A percentile compares a stretch with the other conserved stretches of the same genome.
Conservation (phyloP, 1,140 invertebrate species). For the Heliconius congener region DNA sequence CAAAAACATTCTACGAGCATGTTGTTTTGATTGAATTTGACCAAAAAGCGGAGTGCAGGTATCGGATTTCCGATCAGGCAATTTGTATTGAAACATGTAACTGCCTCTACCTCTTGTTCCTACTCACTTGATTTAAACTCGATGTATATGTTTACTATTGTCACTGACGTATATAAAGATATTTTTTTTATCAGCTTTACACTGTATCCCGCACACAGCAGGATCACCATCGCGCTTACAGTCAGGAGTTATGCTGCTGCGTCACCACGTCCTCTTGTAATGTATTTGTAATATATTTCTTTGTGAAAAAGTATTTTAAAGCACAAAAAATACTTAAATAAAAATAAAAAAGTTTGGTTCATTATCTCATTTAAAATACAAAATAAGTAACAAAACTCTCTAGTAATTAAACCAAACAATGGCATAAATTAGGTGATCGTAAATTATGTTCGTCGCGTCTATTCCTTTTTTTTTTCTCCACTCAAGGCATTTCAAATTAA, state of each 20-base stretch:
- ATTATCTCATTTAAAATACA: conserved; percentile 20
- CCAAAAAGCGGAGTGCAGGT: conserved; percentile 16
- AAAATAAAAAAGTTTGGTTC: not conserved
- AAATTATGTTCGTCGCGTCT: conserved; percentile 31
- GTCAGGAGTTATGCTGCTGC: no score
- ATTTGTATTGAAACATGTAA: conserved; percentile 19
- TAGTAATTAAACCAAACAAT: conserved; percentile 22
- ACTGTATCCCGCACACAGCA: no score
- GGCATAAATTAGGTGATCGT: conserved; percentile 28
- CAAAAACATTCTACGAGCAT: not conserved
- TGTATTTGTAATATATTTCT: not conserved
- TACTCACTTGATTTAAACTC: not conserved
- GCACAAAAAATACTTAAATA: not conserved
- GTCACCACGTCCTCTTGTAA: no score
- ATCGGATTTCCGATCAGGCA: conserved; percentile 18
- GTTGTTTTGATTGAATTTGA: conserved; percentile 28
- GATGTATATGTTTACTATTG: not conserved
- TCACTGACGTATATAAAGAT: not conserved
- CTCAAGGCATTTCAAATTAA: conserved; percentile 24
- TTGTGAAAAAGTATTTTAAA: not conserved
- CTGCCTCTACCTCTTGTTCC: not conserved
- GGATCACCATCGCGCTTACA: no score
- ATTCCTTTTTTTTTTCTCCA: not conserved
- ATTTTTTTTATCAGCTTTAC: no score
- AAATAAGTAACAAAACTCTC: conserved; percentile 26